Conservation (phyloP, 2,113 vertebrate species). For the Sylvietta virens region DNA sequence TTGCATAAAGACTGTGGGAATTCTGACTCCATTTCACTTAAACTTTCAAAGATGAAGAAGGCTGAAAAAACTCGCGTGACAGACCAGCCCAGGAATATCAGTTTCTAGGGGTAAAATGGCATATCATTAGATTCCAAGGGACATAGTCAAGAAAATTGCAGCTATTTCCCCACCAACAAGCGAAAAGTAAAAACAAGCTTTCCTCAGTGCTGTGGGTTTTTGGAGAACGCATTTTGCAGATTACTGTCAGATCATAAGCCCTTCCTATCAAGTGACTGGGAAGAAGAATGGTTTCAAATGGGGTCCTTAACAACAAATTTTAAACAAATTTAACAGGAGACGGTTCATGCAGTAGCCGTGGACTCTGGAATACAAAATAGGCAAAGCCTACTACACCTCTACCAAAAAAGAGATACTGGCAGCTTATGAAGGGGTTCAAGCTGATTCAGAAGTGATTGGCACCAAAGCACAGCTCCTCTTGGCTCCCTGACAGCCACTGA, state of each 20-base stretch:
- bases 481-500: neutral
- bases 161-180: neutral
- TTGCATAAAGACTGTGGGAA: too few species aligned
- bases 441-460: neutral
- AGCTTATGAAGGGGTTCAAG: neutral
- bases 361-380: neutral
- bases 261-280: neutral
- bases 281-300: neutral
- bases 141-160: neutral
- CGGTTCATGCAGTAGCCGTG: neutral
- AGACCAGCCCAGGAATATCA: neutral
- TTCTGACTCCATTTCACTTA: too few species aligned
- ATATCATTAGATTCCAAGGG: neutral
- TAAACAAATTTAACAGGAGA: neutral
- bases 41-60: too few species aligned
- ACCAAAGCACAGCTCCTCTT: neutral
- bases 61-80: too few species aligned
- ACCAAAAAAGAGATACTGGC: neutral
- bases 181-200: neutral
- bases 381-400: neutral
- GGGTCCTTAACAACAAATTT: neutral
- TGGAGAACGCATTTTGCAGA: neutral
- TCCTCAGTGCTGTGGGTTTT: neutral
- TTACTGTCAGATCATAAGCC: neutral
- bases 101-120: neutral